Conservation (phyloP, 1,140 invertebrate species). For the Drosophila littoralis region DNA sequence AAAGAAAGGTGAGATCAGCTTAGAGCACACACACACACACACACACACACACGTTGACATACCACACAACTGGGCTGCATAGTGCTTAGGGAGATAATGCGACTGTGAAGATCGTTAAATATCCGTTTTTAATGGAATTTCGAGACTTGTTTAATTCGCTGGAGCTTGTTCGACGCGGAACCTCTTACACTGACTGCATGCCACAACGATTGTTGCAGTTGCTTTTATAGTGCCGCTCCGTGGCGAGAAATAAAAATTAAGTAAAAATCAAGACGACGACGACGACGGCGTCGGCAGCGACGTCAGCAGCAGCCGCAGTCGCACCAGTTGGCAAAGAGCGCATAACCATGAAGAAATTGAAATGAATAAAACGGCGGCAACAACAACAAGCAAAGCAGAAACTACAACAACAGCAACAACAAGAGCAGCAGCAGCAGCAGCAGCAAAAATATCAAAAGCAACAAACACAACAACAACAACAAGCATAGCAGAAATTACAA, state of each 20-base stretch:
- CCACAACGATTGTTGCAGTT: conserved; percentile 78
- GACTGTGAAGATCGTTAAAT: conserved; percentile 17
- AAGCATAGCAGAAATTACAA: conserved; percentile 17
- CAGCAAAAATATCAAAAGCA: conserved; percentile 20
- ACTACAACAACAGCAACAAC: conserved; percentile 15
- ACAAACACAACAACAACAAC: conserved; percentile 14
- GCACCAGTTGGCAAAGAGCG: conserved; percentile 72
- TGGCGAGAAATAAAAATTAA: conserved; percentile 80
- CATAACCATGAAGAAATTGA: conserved; percentile 80
- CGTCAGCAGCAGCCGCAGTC: conserved; percentile 1
- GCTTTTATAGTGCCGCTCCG: conserved; percentile 81
- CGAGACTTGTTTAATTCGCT: conserved; percentile 49
- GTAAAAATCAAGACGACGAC: conserved; percentile 67
- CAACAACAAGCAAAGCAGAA: conserved; percentile 30
- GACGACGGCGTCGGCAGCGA: conserved; percentile 1
- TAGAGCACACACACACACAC: conserved; percentile 13
- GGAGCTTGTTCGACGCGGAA: conserved; percentile 76
- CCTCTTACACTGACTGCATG: conserved; percentile 80
- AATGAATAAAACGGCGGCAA: conserved; percentile 64
- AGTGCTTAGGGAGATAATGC: conserved; percentile 31
- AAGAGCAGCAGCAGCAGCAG: conserved; percentile 23
- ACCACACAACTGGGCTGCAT: conserved; percentile 83
- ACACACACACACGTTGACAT: conserved; percentile 45
- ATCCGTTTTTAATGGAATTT: conserved; percentile 15
- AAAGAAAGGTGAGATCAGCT: not conserved